These are phyloP conservation scores for Pluvianellus socialis DNA, from an alignment of 2,113 vertebrate genomes.

Conservation along the genomic window DNA sequence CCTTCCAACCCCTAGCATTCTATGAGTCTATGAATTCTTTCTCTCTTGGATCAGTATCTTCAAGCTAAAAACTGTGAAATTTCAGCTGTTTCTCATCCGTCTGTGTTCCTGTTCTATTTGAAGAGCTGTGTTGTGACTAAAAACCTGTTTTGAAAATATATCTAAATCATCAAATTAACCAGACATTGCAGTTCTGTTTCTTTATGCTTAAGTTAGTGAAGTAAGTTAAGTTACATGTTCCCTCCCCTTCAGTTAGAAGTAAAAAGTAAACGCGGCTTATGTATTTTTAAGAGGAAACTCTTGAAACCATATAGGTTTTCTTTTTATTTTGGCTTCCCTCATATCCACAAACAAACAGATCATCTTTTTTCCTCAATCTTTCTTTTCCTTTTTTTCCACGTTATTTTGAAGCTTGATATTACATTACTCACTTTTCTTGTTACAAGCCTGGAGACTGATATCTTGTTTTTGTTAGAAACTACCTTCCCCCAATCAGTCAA, in stretches of 20 bases:
- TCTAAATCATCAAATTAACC: background rate
- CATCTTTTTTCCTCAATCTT: background rate
- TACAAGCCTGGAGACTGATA: background rate
- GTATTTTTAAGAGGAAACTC: background rate
- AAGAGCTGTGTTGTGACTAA: background rate
- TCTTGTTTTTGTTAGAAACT: background rate
- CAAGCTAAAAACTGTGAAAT: background rate
- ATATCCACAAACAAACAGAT: background rate
- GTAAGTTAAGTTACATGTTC: background rate
- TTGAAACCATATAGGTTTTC: background rate
- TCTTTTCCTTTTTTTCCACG: background rate
- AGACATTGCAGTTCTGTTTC: background rate
- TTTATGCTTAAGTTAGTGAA: background rate
- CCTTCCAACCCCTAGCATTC: no score
- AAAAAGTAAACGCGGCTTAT: accelerated
- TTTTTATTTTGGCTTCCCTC: background rate
- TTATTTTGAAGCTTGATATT: background rate
- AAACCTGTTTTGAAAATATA: background rate
- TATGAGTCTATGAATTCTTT: background rate
- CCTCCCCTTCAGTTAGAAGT: background rate
- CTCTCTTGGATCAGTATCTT: background rate
- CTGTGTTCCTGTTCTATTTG: background rate
- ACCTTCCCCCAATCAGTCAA: background rate
- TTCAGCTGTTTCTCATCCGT: background rate
- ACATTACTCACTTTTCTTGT: accelerated